These are phyloP conservation scores for Hassar affinis DNA, from an alignment of 2,113 vertebrate genomes.

Conservation along the genomic window DNA sequence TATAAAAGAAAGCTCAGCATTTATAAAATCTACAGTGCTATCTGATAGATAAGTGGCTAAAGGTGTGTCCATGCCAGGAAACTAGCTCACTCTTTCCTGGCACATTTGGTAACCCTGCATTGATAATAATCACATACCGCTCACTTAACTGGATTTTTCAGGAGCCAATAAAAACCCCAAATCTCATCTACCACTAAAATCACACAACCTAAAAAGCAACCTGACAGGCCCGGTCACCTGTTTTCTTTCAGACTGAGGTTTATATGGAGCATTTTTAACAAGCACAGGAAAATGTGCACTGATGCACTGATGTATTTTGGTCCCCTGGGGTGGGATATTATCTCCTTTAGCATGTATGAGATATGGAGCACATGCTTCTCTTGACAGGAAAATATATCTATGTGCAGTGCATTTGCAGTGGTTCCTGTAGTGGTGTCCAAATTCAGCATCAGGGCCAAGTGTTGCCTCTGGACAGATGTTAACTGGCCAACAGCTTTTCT, in stretches of 20 bases:
- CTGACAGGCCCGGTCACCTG: slow-evolving; percentile 66
- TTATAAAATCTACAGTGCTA: slow-evolving; percentile 15
- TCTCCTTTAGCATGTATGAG: slow-evolving; percentile 43
- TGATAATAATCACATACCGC: slow-evolving; percentile 54
- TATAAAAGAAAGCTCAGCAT: not conserved
- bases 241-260: slow-evolving; percentile 63
- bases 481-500: not conserved
- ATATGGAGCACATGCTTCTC: slow-evolving; percentile 45
- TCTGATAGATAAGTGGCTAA: slow-evolving; percentile 28
- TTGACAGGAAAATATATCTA: not conserved
- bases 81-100: slow-evolving; percentile 22
- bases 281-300: slow-evolving; percentile 59
- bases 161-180: slow-evolving; percentile 62
- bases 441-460: not conserved
- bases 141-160: slow-evolving; percentile 65
- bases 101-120: slow-evolving; percentile 43
- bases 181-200: slow-evolving; percentile 64
- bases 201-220: slow-evolving; percentile 61
- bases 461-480: not conserved
- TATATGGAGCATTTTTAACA: slow-evolving; percentile 46
- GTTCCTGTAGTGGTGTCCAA: not conserved
- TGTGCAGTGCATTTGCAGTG: not conserved
- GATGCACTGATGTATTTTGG: slow-evolving; percentile 63
- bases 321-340: slow-evolving; percentile 49
- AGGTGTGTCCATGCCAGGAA: slow-evolving; percentile 32